Evolutionary conservation across 2,113 vertebrate genomes (phyloP), one percentile per base, ranked within the genome.

Genomic region (Equus quagga): DNA sequence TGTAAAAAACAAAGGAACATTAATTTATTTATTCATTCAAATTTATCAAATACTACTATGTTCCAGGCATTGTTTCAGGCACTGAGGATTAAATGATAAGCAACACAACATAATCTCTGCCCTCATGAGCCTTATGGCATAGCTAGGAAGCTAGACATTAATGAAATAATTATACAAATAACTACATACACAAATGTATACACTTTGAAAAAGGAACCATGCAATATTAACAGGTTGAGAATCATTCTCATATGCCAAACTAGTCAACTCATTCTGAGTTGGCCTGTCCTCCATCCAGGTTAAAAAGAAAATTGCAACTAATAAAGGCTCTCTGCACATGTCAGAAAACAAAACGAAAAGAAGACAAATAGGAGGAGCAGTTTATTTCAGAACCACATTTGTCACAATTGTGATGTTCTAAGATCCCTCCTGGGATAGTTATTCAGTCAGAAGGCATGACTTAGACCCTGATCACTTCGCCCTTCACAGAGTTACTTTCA

Each of bases 21-120:
- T 91, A 80, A 73, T 33, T 62, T 44, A 87, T 67, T 82, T 56
- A 49, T 49, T 96, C 56, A 89, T 70, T 92, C 49, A 82, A 78
- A 82, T 84, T 6, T 67, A 90, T 58, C 44, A 94, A 89, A 79
- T 31, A 81, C 28, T 73, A 58, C 31, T 49, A 54, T 54, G 26
- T 60, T 41, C 41, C 65, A 54, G 31, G 41, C 75, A 96, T 72
- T 88, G 21, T 67, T 85, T 80, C 18, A 96, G 54, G 41, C 10
- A 36, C 26, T n/a, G 6, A 82, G 54, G 8, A 44, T 54, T 91
- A 85, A 89, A 31, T 69, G 15, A n/a, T 41, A 85, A 67, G 44
- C 36, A 94, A 89, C 3, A 67, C 26, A 80, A 26, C n/a, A 44
- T n/a, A 65, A 60, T 36, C 15, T 5, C 31, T 85, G 36, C 26